Base-by-base conservation (phyloP, 2,888 invertebrate species). In the Eurois occulta region DNA sequence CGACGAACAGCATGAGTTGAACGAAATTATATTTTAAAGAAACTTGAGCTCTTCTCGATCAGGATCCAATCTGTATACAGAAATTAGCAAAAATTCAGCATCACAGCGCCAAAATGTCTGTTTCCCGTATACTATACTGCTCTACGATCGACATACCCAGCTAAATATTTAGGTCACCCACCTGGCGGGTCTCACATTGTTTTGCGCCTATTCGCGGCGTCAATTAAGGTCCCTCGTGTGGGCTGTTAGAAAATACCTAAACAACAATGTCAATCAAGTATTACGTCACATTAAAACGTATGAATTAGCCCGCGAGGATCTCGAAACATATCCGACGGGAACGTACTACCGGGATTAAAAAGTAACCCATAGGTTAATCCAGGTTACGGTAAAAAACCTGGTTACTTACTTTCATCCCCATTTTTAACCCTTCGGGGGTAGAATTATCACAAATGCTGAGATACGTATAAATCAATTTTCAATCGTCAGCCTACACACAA, bases 111-210 rank as follows among this genome's bases (percentile, higher is more conserved):
- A 65, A 41, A 58, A 18, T 38, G 32, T 32, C 52, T 55, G 18
- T 48, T 52, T 65, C 32, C 16, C 28, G 6, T 35, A 62, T 62
- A 38, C 16, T 64, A 1, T 18, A 32, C 18, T 32, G 60, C 18
- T 32, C 16, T 16, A 58, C 16, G 32, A 8, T 60, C 32, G 32
- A 60, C 18, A 21, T 64, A 64, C 38, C 65, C n/a, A 74, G 35
- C 58, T 66, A 24, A 46, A 48, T 48, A 81, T 81, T 35, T 41
- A 58, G 75, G 75, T 48, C 75, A 28, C 16, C 46, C 78, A 78
- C 75, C 81, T 74, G 65, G 65, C 41, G 24, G 18, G 3, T 52
- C 58, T 8, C 82, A 81, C 75, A 81, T 66, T 75, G 81, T 81
- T 58, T 73, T 35, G 16, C 58, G 28, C 41, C 48, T 58, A 81